Base-by-base conservation (phyloP, 2,113 vertebrate species). In the Meleagris gallopavo region DNA sequence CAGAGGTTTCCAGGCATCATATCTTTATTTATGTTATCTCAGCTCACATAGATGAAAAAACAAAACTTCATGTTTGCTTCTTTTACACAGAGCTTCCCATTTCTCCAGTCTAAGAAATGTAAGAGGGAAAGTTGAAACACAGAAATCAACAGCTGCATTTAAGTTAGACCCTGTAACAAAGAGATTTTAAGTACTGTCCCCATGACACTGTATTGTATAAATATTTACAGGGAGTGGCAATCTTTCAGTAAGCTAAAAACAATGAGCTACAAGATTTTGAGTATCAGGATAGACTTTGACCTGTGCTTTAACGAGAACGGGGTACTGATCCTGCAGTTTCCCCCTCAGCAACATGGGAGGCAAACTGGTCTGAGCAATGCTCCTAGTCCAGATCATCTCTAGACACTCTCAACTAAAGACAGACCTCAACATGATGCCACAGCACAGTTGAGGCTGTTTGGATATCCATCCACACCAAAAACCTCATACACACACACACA, bases 161-260 rank as follows among this genome's bases (percentile, higher is more conserved):
- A 30, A 69, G 52, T 43, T 46, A 60, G 25, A 27, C 67, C 11
- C n/a, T 78, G 20, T 64, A 77, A 62, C 22, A 57, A 66, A 65
- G 24, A 69, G 11, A 82, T 89, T 46, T 60, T 61, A 36, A 22
- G 27, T 60, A 50, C 76, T 90, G 30, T 88, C 80, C 73, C 58
- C 45, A 72, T 58, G 70, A 95, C 73, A 93, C 48, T 74, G 40
- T 48, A 58, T 3, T 77, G 40, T 58, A 86, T 85, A 93, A 95
- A 95, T 94, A 95, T 91, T 95, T 91, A 94, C 75, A 93, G 71
- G 89, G 93, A 94, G 89, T 86, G 83, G 95, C 86, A 86, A 67
- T 36, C 30, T 91, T 77, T 58, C 57, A 75, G 83, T 43, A 32
- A 83, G 45, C 20, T 52, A 83, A 90, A 92, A 75, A 52, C 27